A percentile compares a stretch with the other conserved stretches of the same genome.
These are phyloP conservation scores for Pachyrhynchus sulphureomaculatus DNA, from an alignment of 1,140 invertebrate genomes.

Conservation along the genomic window DNA sequence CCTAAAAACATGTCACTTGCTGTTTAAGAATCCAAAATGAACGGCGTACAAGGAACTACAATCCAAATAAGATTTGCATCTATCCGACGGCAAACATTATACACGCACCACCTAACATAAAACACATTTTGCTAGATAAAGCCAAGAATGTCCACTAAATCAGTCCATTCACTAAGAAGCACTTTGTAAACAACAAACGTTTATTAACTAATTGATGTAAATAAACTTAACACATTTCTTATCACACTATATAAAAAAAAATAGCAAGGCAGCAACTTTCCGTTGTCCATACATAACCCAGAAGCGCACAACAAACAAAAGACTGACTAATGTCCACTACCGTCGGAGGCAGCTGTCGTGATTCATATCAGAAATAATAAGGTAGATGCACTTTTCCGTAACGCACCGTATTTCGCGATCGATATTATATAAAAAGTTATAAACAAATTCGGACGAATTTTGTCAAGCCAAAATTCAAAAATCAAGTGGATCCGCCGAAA, in stretches of 20 bases:
- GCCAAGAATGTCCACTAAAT: background rate
- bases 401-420: background rate
- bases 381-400: constrained; percentile 3
- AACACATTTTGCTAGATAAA: too few species aligned
- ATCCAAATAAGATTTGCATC: background rate
- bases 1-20: background rate
- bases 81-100: too few species aligned
- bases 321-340: constrained; percentile 17
- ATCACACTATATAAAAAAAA: too few species aligned
- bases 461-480: constrained; percentile 32
- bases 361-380: constrained; percentile 4
- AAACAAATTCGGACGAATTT: constrained; percentile 15
- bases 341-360: constrained; percentile 6
- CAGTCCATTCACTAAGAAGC: background rate
- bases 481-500: constrained; percentile 38
- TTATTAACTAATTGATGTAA: too few species aligned
- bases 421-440: background rate
- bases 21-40: background rate
- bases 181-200: too few species aligned
- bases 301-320: constrained; percentile 18
- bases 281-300: background rate
- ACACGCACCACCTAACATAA: too few species aligned
- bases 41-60: background rate
- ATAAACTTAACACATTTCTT: too few species aligned
- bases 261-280: background rate